phyloP scores from a whole-genome alignment of 1,140 invertebrate genomes.

The Glomeris maerens region DNA sequence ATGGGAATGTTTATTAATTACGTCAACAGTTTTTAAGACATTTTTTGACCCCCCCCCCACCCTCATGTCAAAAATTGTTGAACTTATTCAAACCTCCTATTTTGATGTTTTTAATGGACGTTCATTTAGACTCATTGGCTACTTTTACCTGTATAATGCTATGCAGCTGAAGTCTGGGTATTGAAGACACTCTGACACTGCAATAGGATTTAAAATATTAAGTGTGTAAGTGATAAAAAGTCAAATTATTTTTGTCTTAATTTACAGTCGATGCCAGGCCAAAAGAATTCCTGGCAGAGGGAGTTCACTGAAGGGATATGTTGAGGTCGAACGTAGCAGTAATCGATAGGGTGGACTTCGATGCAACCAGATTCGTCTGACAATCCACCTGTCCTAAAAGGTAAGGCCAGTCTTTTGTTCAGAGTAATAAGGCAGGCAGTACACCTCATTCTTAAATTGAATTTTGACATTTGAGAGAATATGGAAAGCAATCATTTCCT shows the following conservation, averaged over 20 bases:
- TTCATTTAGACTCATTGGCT: no score
- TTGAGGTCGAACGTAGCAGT: slow-evolving; percentile 68
- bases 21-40: not conserved
- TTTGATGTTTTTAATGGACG: no score
- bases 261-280: slow-evolving; percentile 77
- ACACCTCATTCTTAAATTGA: no score
- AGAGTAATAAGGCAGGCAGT: no score
- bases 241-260: slow-evolving; percentile 7
- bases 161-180: slow-evolving; percentile 88
- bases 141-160: slow-evolving; percentile 57
- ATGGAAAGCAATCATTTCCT: no score
- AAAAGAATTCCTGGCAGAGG: slow-evolving; percentile 66
- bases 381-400: no score
- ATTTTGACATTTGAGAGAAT: no score
- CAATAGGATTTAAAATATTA: slow-evolving; percentile 23
- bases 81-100: no score
- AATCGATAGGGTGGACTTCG: slow-evolving; percentile 64
- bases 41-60: not conserved
- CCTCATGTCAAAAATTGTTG: no score
- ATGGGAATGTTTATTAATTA: not conserved
- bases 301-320: slow-evolving; percentile 75
- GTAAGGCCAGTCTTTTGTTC: no score
- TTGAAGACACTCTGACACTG: slow-evolving; percentile 72
- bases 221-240: slow-evolving; percentile 4
- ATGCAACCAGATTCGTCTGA: no score